A percentile compares a stretch with the other conserved stretches of the same genome.
These are phyloP conservation scores for Coecobrya sp. DNA, from an alignment of 2,888 invertebrate genomes.

Conservation along the genomic window DNA sequence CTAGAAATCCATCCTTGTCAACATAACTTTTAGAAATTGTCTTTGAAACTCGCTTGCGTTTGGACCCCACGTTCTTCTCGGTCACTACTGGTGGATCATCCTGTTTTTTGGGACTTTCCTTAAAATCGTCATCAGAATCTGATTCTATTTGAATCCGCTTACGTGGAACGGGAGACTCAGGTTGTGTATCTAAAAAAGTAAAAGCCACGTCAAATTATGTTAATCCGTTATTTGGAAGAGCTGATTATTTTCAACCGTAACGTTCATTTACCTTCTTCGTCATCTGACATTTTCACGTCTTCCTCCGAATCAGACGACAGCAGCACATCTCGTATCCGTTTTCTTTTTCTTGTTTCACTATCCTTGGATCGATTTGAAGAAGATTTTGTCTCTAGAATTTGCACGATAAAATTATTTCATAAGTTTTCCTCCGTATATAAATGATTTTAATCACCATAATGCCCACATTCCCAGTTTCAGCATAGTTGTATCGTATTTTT, in stretches of 20 bases:
- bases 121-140: constrained; percentile 80
- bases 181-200: constrained; percentile 54
- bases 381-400: neutral
- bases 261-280: constrained; percentile 65
- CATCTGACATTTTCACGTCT: constrained; percentile 61
- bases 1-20: constrained; percentile 88
- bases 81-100: constrained; percentile 30
- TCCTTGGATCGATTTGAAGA: neutral
- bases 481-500: too few relatives aligned
- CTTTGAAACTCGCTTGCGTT: constrained; percentile 83
- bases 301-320: constrained; percentile 80
- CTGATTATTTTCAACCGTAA: neutral
- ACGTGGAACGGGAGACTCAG: constrained; percentile 77
- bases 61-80: constrained; percentile 22
- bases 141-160: constrained; percentile 74
- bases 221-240: too few relatives aligned
- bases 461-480: too few relatives aligned
- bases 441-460: too few relatives aligned
- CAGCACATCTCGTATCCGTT: constrained; percentile 80
- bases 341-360: constrained; percentile 69
- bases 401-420: too few relatives aligned
- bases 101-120: constrained; percentile 1
- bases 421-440: too few relatives aligned
- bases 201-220: neutral
- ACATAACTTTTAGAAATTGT: constrained; percentile 87